Conservation (phyloP, 2,113 vertebrate species). For the Zosterops pallidus region DNA sequence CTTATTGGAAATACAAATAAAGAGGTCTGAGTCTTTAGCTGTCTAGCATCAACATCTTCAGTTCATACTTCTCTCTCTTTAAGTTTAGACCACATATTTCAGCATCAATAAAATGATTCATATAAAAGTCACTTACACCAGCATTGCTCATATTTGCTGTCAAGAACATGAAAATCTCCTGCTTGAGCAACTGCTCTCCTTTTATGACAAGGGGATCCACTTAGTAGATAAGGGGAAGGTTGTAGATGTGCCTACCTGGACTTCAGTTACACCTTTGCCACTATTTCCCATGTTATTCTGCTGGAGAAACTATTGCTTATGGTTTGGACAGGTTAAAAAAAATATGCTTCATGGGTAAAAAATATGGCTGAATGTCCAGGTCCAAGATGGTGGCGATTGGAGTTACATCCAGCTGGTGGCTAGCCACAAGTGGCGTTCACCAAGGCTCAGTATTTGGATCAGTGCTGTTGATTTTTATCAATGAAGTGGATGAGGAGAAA, state of each 20-base stretch:
- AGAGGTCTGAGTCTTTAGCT: neutral
- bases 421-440: neutral
- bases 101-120: neutral
- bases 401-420: neutral
- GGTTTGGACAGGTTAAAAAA: neutral
- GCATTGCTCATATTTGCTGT: neutral
- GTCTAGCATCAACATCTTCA: neutral
- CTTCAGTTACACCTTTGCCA: neutral
- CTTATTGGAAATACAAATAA: neutral
- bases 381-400: neutral
- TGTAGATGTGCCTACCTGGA: no score
- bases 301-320: neutral
- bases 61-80: neutral
- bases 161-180: neutral
- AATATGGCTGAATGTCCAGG: neutral
- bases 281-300: neutral
- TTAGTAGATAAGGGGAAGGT: neutral
- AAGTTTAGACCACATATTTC: neutral
- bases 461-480: neutral
- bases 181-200: neutral
- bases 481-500: rapidly evolving
- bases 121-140: neutral
- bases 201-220: neutral
- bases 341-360: neutral
- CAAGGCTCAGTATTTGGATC: neutral